Base-by-base conservation (phyloP, 2,888 invertebrate genomes). In the Oasisia sp. region DNA sequence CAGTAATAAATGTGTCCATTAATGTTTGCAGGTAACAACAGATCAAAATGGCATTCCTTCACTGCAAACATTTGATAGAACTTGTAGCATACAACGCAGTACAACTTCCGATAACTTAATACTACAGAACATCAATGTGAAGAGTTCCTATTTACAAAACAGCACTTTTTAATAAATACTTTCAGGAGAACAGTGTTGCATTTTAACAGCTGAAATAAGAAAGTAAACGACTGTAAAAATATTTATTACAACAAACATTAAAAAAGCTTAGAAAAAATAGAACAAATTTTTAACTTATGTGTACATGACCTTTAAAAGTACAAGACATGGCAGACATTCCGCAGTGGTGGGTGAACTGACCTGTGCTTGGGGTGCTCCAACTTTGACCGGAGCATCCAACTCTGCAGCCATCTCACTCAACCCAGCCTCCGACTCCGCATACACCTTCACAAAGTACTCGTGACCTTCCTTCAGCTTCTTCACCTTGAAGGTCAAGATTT, bases 381-480 rank as follows among this genome's bases (percentile, higher is more conserved):
- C 91, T 50, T 91, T 93, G 50, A 94, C 92, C n/a, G 92, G 89
- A 27, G 89, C 74, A 44, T 5, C 56, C 56, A 93, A 38, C 32
- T 92, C 93, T 32, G 92, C 92, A n/a, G 90, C 90, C 32, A 93
- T 93, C 32, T 93, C 92, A 89, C 93, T 93, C 7, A 93, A 92
- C 8, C 94, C 94, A 32, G 92, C 91, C 44, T 93, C 93, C 90
- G 93, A 94, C 91, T 93, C 94, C n/a, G 94, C 93, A 91, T 94
- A 94, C 8, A 94, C 92, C 32, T 93, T 91, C 91, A 93, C 92
- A 90, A 89, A 91, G 91, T 94, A 94, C 50, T 93, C 92, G 32
- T 93, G 93, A 45, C 93, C 93, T 91, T 92, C 91, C 92, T 93
- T 93, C 44, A 93, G 92, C 56, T 93, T 93, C 32, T 91, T 45